A percentile compares a stretch with the other conserved stretches of the same genome.
Evolutionary conservation across 2,797 vertebrate species (phyloP).

Genomic region (Luscinia megarhynchos): DNA sequence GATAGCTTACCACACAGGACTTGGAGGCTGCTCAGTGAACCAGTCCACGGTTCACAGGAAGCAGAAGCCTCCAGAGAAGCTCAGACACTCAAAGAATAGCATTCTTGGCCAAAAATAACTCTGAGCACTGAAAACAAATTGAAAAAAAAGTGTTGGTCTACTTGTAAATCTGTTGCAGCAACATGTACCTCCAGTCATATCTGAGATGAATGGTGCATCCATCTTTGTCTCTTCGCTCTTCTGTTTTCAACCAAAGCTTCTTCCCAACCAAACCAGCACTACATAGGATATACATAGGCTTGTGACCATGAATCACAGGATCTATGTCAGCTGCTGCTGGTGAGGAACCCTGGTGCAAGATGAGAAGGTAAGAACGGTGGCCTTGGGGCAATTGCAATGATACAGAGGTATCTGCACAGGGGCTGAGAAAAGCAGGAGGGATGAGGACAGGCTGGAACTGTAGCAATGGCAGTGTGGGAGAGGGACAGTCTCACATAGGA

Average conservation of each 20-base stretch:
- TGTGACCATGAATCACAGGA: neutral
- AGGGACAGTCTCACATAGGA: neutral
- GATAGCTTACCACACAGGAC: conserved; percentile 67
- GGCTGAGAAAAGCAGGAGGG: neutral
- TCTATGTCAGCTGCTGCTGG: neutral
- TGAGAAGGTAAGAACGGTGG: conserved; percentile 33
- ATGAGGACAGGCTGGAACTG: neutral
- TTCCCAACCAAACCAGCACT: neutral
- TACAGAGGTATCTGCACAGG: neutral
- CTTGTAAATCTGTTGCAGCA: conserved; percentile 58
- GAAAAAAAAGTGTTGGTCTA: conserved; percentile 21
- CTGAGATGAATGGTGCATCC: conserved; percentile 14
- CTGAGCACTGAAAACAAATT: conserved; percentile 50
- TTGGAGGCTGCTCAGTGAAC: conserved; percentile 65
- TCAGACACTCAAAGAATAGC: conserved; percentile 63
- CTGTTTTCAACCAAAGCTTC: neutral
- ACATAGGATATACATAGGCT: neutral
- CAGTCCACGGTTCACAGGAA: conserved; percentile 65
- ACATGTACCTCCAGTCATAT: conserved; percentile 32
- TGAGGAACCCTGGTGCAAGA: conserved; percentile 3
- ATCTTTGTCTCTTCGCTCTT: conserved; percentile 23
- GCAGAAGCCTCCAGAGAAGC: conserved; percentile 65
- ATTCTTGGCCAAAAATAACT: conserved; percentile 65
- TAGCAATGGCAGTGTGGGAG: neutral
- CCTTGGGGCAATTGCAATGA: neutral